Base-by-base conservation (phyloP, 2,113 vertebrate species). In the Entelurus aequoreus region DNA sequence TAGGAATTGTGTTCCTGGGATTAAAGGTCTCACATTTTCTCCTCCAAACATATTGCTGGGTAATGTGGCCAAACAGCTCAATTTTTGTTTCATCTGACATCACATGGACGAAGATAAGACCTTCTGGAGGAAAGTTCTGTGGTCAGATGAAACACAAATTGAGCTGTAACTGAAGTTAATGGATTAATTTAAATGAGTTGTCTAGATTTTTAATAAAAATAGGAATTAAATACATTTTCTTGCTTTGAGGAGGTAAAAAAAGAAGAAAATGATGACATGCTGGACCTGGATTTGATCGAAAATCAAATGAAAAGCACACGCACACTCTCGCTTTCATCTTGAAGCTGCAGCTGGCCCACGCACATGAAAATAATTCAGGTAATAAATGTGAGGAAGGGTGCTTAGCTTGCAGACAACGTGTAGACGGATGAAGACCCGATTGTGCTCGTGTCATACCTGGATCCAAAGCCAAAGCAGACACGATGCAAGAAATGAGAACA, bases 291-390 rank as follows among this genome's bases (percentile, higher is more conserved):
- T 72, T 36, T 10, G 3, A 42, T 79, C 79, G 78, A 28, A 77
- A 79, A 53, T 68, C 66, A 69, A 74, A 80, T 73, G 53, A 82
- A 75, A 80, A 77, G 68, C 80, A 77, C 62, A 60, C 52, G 49
- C 71, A 63, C 42, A 47, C 37, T 28, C 11, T 57, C 54, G 62
- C 78, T 83, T 83, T 84, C 79, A 85, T 87, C 77, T 79, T 44
- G 50, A 57, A 58, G 58, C 65, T 69, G 48, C 72, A 68, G 73
- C 54, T 60, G 62, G 59, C 15, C 63, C 49, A 51, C 68, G 69
- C 72, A 63, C 59, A 48, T 60, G 70, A 74, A 82, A 75, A 73
- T 38, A 61, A 66, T 68, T 65, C 63, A 68, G 65, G 69, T 77
- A 70, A 82, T 73, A 71, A 74, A 83, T 74, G 62, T 66, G 71